Evolutionary conservation across 2,113 vertebrate species (phyloP).

Genomic region (Phaetusa simplex): DNA sequence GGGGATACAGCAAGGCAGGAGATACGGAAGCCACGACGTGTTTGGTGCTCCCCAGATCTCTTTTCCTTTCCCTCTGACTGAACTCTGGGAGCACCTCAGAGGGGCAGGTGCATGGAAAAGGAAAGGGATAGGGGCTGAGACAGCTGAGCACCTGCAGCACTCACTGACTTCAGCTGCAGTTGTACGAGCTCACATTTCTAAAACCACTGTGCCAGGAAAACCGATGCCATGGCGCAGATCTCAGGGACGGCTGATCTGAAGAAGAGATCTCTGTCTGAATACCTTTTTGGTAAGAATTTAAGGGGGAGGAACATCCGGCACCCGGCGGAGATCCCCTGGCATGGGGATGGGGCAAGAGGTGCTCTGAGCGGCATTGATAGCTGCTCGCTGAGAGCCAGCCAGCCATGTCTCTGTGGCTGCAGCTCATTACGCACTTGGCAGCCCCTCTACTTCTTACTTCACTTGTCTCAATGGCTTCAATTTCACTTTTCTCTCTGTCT

Average conservation of each 20-base stretch:
- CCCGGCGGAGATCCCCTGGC: accelerated
- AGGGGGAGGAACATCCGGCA: not conserved
- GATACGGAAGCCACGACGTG: accelerated
- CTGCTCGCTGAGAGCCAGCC: not conserved
- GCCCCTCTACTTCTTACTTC: not conserved
- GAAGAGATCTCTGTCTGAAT: not conserved
- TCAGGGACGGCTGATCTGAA: not conserved
- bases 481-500: not conserved
- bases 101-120: not conserved
- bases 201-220: not conserved
- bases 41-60: not conserved
- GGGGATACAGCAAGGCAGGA: not conserved
- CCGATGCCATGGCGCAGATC: not conserved
- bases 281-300: not conserved
- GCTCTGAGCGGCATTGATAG: not conserved
- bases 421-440: not conserved
- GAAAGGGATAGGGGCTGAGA: not conserved
- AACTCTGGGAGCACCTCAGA: not conserved
- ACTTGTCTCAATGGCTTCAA: not conserved
- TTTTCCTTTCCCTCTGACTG: not conserved
- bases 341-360: not conserved
- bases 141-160: not conserved
- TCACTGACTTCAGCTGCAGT: not conserved
- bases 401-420: not conserved
- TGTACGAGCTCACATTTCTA: not conserved